Conservation (phyloP, 2,113 vertebrate genomes). For the Mirounga angustirostris region DNA sequence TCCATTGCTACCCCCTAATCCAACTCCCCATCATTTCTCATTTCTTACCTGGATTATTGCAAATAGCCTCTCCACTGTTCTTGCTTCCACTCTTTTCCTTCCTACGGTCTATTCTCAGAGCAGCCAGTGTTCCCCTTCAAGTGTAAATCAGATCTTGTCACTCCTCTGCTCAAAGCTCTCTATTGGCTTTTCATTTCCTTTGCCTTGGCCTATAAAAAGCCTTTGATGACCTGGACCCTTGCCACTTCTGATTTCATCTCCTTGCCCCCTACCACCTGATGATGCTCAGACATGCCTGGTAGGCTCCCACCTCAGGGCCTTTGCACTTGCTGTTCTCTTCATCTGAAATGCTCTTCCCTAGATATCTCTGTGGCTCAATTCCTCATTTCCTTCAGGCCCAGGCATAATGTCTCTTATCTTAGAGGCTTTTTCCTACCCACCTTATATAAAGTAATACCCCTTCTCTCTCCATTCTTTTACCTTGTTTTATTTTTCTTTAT, state of each 20-base stretch:
- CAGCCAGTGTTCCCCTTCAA: neutral
- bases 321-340: neutral
- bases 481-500: neutral
- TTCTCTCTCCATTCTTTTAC: neutral
- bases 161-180: neutral
- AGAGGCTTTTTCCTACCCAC: neutral
- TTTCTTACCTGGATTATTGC: neutral
- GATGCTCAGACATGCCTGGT: neutral
- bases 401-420: neutral
- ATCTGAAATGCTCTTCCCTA: neutral
- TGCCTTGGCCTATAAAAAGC: neutral
- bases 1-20: neutral
- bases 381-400: neutral
- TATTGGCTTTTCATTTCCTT: constrained; percentile 41
- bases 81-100: neutral
- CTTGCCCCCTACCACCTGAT: neutral
- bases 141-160: neutral
- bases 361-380: neutral
- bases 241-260: neutral
- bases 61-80: neutral
- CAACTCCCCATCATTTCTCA: neutral
- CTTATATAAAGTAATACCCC: neutral
- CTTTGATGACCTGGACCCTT: neutral
- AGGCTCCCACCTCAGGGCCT: neutral
- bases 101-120: neutral